phyloP scores from a whole-genome alignment of 2,113 vertebrate species.

The Aix galericulata region DNA sequence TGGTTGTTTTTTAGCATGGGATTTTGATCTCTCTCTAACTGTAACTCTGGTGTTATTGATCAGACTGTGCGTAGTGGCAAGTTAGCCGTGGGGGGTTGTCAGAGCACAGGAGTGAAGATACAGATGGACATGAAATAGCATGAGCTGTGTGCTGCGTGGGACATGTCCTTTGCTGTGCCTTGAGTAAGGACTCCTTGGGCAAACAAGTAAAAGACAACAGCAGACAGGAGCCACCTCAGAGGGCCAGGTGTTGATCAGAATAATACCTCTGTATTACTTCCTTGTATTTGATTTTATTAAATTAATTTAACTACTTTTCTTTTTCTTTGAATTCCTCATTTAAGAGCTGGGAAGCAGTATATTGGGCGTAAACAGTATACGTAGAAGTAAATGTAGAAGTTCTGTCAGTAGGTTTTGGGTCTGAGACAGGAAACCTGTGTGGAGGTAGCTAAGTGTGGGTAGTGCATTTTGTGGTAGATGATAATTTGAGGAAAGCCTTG shows the following conservation, averaged over 20 bases:
- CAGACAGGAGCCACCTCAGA: neutral
- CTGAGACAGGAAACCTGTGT: neutral
- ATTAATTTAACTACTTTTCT: neutral
- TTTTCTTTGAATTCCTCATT: neutral
- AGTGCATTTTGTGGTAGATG: neutral
- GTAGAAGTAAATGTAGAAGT: rapidly evolving
- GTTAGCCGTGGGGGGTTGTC: neutral
- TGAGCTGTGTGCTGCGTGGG: too few species aligned
- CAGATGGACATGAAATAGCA: rapidly evolving
- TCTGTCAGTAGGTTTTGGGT: neutral
- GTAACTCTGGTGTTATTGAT: neutral
- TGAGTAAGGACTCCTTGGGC: neutral
- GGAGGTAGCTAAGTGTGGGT: neutral
- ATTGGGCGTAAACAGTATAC: neutral
- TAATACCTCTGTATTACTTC: neutral
- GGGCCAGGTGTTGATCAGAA: neutral
- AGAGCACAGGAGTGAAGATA: neutral
- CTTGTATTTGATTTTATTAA: neutral
- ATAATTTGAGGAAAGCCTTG: neutral
- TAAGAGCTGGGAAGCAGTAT: neutral
- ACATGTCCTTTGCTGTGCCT: neutral
- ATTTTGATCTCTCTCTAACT: neutral
- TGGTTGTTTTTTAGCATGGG: neutral
- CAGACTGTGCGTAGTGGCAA: neutral
- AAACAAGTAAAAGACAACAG: neutral